Conservation (phyloP, 2,113 vertebrate species). For the Grus americana region DNA sequence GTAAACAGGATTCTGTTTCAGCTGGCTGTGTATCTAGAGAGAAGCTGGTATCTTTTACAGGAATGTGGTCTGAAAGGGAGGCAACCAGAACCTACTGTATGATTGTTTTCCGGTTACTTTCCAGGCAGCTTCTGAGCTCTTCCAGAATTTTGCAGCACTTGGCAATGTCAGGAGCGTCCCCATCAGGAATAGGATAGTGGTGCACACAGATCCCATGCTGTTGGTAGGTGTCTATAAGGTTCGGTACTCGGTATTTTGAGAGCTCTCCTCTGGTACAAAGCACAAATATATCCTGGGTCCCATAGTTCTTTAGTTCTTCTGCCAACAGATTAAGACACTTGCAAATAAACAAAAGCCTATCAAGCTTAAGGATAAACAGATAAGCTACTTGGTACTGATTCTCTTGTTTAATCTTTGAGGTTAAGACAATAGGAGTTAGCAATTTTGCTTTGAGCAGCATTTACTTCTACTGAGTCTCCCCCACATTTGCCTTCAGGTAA, state of each 20-base stretch:
- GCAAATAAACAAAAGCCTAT: constrained; percentile 5
- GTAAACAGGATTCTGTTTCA: neutral
- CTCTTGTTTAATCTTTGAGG: neutral
- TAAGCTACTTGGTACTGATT: neutral
- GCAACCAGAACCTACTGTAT: constrained; percentile 82
- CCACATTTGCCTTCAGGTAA: neutral
- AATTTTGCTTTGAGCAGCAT: neutral
- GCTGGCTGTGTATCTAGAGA: neutral
- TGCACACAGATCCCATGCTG: constrained; percentile 80
- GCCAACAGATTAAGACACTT: constrained; percentile 23
- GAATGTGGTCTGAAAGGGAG: neutral
- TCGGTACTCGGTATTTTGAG: constrained; percentile 84
- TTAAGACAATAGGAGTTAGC: neutral
- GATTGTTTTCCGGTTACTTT: constrained; percentile 79
- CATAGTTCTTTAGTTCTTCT: constrained; percentile 86
- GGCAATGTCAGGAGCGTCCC: constrained; percentile 80
- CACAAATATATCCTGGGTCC: constrained; percentile 88
- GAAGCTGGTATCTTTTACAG: neutral
- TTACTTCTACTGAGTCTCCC: neutral
- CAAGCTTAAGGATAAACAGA: neutral
- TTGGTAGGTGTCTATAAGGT: constrained; percentile 82
- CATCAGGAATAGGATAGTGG: constrained; percentile 84
- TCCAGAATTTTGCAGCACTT: constrained; percentile 84
- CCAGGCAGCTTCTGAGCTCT: constrained; percentile 79
- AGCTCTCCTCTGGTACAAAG: constrained; percentile 90